Percentiles rank a stretch among this genome's conserved stretches.
phyloP scores from a whole-genome alignment of 2,797 vertebrate genomes.

The Thripadectes ignobilis region DNA sequence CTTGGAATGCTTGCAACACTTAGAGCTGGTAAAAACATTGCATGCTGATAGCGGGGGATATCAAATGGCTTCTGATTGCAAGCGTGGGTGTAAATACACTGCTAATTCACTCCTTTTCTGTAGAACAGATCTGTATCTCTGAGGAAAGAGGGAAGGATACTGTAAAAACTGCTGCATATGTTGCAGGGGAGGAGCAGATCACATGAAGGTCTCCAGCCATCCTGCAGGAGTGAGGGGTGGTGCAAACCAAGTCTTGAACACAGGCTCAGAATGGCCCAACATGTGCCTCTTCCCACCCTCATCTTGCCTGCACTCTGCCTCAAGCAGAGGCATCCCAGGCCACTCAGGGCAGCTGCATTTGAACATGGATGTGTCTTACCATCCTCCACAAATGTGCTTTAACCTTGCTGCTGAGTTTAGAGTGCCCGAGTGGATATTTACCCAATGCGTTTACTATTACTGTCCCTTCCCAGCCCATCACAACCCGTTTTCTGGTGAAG shows the following conservation, averaged over 20 bases:
- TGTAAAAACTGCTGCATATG: not conserved
- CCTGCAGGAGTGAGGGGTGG: not conserved
- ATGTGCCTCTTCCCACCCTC: not conserved
- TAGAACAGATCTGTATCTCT: not conserved
- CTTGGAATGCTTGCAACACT: not conserved
- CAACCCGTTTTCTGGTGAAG: fast-evolving
- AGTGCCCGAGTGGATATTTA: not conserved
- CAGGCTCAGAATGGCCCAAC: not conserved
- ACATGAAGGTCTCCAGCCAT: not conserved
- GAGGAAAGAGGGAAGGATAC: not conserved
- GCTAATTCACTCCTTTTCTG: not conserved
- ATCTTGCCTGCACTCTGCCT: not conserved
- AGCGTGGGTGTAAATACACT: not conserved
- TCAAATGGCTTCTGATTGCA: constrained; percentile 4
- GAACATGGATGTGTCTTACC: not conserved
- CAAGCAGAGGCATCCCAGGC: fast-evolving
- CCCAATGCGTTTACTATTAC: fast-evolving
- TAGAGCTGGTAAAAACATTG: not conserved
- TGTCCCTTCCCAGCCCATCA: not conserved
- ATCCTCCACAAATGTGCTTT: not conserved
- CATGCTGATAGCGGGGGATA: not conserved
- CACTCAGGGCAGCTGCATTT: fast-evolving
- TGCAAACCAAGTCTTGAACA: not conserved
- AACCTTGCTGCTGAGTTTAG: not conserved
- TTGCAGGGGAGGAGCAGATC: not conserved